A percentile compares a stretch with the other conserved stretches of the same genome.
These are phyloP conservation scores for Barnardius zonarius DNA, from an alignment of 2,113 vertebrate species.

Conservation along the genomic window DNA sequence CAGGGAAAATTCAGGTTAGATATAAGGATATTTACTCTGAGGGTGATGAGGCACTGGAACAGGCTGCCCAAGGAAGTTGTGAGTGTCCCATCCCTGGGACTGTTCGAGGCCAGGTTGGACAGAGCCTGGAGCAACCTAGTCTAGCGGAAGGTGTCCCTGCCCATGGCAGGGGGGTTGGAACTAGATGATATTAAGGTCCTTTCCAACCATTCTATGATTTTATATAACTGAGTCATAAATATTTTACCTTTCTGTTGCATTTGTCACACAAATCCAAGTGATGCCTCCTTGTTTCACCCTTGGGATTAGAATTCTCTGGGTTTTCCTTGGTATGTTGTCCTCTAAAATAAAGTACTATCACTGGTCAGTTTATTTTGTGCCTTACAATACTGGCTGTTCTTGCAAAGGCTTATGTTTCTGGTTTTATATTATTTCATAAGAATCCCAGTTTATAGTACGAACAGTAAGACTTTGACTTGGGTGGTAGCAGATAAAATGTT, in stretches of 20 bases:
- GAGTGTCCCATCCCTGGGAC: not conserved
- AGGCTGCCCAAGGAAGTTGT: not conserved
- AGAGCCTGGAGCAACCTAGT: not conserved
- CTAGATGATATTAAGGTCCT: not conserved
- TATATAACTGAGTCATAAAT: not conserved
- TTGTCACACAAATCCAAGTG: not conserved
- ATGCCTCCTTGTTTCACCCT: not conserved
- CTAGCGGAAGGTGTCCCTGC: not conserved
- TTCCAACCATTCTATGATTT: not conserved
- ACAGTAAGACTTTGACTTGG: not conserved
- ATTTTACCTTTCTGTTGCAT: not conserved
- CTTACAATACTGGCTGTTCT: not conserved
- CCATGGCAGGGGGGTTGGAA: not conserved
- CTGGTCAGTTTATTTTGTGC: not conserved
- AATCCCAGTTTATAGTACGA: not conserved
- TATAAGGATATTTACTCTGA: not conserved
- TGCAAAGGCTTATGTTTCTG: not conserved
- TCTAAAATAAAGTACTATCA: not conserved
- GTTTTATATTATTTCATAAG: not conserved
- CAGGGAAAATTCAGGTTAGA: not conserved
- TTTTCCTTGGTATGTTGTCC: not conserved
- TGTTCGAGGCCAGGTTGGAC: not conserved
- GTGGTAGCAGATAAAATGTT: not conserved
- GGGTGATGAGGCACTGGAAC: not conserved
- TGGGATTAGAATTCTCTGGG: not conserved